Base-by-base conservation (phyloP, 1,140 invertebrate genomes). In the Archegozetes longisetosus region DNA sequence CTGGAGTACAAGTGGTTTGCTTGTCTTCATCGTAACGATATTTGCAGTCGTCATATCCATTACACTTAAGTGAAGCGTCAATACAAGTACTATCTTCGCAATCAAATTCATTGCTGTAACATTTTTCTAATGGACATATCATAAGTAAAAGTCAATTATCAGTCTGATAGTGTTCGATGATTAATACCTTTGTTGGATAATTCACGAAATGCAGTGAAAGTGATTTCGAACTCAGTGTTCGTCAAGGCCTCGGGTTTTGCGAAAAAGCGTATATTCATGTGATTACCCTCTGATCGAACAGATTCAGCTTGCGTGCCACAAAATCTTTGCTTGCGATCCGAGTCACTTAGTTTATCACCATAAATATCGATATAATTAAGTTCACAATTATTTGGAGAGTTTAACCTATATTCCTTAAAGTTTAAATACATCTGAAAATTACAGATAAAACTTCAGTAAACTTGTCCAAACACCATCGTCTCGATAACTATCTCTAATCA, bases 311-410 rank as follows among this genome's bases (percentile, higher is more conserved):
- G 81, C 17, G 83, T 85, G 0, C 85, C 84, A 68, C 86, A 89
- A 29, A 67, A 68, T 28, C 62, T 55, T 12, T 61, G 60, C 51
- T 63, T 61, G n/a, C 60, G 58, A 1, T 27, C 59, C 22, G 60
- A 56, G 74, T 48, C 77, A 73, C 64, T 84, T 79, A 25, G 82
- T 82, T 56, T 75, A 71, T 58, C 80, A 77, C 4, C 78, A 77
- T 70, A 86, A 85, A 89, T 76, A 69, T 88, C 83, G 47, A 88
- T 75, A 68, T 84, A 87, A 71, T 88, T 88, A 14, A 75, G 77
- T n/a, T 84, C 80, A 66, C 86, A 89, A 65, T 88, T 84, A 69
- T 89, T 88, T 1, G 85, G 85, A 65, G 79, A 80, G 47, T 77
- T 76, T 62, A 88, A 72, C 40, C 75, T 72, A 68, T 87, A 87